phyloP scores from a whole-genome alignment of 2,797 vertebrate species.

The Anomalospiza imberbis region DNA sequence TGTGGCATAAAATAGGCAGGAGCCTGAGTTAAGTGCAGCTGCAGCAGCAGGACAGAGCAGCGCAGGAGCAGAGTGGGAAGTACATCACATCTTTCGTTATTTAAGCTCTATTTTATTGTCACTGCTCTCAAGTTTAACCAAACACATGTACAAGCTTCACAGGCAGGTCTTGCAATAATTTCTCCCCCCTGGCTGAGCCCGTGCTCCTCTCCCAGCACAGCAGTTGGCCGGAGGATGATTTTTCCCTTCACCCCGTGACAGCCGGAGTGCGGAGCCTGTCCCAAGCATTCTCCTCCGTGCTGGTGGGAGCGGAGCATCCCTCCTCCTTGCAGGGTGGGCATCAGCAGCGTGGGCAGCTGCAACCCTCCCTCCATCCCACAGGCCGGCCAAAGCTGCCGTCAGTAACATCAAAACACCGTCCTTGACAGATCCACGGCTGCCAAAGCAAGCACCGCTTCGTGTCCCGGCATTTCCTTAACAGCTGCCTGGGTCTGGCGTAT shows the following conservation, averaged over 20 bases:
- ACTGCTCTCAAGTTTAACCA: neutral
- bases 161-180: neutral
- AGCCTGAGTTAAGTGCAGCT: neutral
- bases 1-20: neutral
- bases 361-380: neutral
- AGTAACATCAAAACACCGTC: neutral
- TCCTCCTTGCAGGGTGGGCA: neutral
- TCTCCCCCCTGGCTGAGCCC: neutral
- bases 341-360: neutral
- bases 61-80: accelerated
- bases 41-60: neutral
- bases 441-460: neutral
- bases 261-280: neutral
- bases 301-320: neutral
- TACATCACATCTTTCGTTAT: accelerated
- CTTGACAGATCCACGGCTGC: neutral
- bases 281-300: accelerated
- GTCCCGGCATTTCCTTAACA: neutral
- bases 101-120: neutral
- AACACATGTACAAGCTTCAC: neutral
- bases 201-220: neutral
- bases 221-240: accelerated
- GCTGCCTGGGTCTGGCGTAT: accelerated
- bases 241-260: accelerated
- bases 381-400: neutral